These are phyloP conservation scores for Manis pentadactyla DNA, from an alignment of 2,797 vertebrate genomes.

Conservation along the genomic window DNA sequence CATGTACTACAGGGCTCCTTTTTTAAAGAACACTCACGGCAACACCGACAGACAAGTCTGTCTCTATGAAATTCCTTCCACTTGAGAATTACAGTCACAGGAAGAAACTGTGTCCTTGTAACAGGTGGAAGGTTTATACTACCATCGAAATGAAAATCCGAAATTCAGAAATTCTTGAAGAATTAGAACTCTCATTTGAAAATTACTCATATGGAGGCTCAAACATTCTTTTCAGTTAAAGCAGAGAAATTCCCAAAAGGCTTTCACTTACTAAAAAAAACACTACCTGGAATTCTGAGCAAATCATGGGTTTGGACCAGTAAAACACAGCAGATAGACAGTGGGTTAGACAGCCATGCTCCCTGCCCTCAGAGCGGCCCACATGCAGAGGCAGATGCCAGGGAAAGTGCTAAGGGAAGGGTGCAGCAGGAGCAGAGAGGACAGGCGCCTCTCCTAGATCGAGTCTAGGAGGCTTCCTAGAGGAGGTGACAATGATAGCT, in stretches of 20 bases:
- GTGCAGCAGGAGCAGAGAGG: background rate
- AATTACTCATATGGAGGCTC: background rate
- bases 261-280: background rate
- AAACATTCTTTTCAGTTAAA: background rate
- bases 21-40: background rate
- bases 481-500: background rate
- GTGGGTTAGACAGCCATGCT: too few species aligned
- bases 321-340: background rate
- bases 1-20: background rate
- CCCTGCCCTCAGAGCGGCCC: background rate
- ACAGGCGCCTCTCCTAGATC: fast-evolving
- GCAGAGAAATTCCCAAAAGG: slow-evolving; percentile 7
- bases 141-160: background rate
- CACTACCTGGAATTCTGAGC: background rate
- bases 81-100: background rate
- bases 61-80: background rate
- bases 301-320: background rate
- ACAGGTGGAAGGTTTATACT: background rate
- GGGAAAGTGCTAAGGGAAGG: background rate
- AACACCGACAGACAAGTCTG: background rate
- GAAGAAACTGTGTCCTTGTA: background rate
- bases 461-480: background rate
- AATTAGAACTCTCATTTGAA: background rate
- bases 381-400: background rate
- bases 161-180: background rate